Conservation (phyloP, 1,140 invertebrate genomes). For the Danaus melanippus region DNA sequence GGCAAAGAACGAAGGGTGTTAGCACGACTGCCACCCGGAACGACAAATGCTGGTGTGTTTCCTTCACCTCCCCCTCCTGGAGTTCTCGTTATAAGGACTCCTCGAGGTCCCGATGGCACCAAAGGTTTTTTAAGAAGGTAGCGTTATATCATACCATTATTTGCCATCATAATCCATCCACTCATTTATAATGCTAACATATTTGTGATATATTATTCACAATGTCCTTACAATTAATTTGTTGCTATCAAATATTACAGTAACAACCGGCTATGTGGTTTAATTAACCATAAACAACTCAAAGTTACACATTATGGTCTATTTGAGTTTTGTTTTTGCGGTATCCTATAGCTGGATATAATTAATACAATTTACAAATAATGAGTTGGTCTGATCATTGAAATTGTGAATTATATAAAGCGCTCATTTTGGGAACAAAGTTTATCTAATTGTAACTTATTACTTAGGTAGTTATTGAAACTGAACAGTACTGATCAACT, state of each 20-base stretch:
- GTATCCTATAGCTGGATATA: too few relatives aligned
- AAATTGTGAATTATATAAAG: conserved; percentile 31
- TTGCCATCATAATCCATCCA: conserved; percentile 26
- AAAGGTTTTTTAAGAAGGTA: conserved; percentile 74
- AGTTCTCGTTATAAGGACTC: conserved; percentile 71
- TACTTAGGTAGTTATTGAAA: conserved; percentile 16
- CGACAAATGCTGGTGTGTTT: conserved; percentile 44
- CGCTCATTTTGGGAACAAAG: conserved; percentile 51
- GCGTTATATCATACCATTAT: conserved; percentile 36
- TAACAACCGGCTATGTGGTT: too few relatives aligned
- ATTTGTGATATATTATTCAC: too few relatives aligned
- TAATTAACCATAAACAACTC: too few relatives aligned
- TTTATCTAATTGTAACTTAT: conserved; percentile 15
- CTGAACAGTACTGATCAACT: too few relatives aligned
- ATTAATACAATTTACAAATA: conserved; percentile 1
- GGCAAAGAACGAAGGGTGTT: conserved; percentile 55
- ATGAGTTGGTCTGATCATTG: conserved; percentile 14
- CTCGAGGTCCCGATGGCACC: conserved; percentile 72
- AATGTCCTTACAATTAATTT: too few relatives aligned
- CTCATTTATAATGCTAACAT: conserved; percentile 3
- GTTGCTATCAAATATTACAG: too few relatives aligned
- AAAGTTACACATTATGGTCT: too few relatives aligned
- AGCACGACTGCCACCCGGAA: conserved; percentile 39
- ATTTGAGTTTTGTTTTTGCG: too few relatives aligned
- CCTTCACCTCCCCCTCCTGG: conserved; percentile 62